Evolutionary conservation across 2,797 vertebrate species (phyloP).

Genomic region (Intellagama lesueurii): DNA sequence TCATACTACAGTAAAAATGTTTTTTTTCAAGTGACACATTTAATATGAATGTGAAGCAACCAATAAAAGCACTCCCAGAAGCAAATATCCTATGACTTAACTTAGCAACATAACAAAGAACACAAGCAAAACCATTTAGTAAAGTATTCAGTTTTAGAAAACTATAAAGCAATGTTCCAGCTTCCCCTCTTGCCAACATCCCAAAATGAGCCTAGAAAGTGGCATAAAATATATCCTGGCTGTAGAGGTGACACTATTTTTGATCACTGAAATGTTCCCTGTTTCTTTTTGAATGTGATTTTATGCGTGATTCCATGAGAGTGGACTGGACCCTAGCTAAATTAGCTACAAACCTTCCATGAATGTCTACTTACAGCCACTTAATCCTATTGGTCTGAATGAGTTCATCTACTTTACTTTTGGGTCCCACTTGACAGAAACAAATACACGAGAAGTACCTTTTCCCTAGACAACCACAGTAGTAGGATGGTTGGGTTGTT

Average conservation of each 20-base stretch:
- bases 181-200: background rate
- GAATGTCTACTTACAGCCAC: background rate
- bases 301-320: background rate
- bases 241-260: background rate
- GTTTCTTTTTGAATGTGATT: background rate
- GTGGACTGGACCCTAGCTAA: background rate
- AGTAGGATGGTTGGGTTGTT: too few relatives aligned
- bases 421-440: background rate
- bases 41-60: background rate
- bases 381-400: background rate
- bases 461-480: background rate
- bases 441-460: background rate
- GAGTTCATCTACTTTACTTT: background rate
- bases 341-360: background rate
- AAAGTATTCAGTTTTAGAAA: background rate
- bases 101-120: background rate
- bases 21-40: background rate
- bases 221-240: background rate
- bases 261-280: background rate
- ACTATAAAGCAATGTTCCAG: background rate
- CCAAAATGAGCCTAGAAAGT: background rate
- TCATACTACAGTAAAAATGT: constrained; percentile 22
- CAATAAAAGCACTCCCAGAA: background rate
- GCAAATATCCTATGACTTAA: background rate
- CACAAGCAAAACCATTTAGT: background rate